phyloP scores from a whole-genome alignment of 1,140 invertebrate genomes.

The Octopus bimaculoides region DNA sequence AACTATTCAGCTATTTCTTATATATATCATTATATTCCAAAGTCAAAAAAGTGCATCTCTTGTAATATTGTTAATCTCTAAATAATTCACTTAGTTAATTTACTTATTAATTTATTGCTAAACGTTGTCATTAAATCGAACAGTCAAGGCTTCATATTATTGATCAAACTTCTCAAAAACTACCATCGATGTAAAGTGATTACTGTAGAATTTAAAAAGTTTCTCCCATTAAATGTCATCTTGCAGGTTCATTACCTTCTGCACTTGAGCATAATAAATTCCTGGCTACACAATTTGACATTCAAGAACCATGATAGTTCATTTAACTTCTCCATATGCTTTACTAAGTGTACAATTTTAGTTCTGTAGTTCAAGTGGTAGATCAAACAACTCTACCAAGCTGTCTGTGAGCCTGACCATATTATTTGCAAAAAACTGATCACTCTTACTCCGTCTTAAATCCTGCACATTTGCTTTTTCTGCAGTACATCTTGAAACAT shows the following conservation, averaged over 20 bases:
- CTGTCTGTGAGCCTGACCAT: background rate
- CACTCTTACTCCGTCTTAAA: background rate
- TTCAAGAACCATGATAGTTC: conserved; percentile 11
- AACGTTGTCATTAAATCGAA: background rate
- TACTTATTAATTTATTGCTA: background rate
- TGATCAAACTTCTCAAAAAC: conserved; percentile 3
- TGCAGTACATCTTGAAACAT: background rate
- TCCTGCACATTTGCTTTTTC: background rate
- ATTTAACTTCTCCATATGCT: conserved; percentile 2
- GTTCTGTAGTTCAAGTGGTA: conserved; percentile 7
- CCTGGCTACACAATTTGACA: conserved; percentile 6
- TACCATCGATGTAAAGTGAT: background rate
- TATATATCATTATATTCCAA: background rate
- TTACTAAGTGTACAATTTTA: conserved; percentile 12
- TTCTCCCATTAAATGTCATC: background rate
- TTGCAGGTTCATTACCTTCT: background rate
- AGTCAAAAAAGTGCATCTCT: background rate
- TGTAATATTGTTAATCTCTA: conserved; percentile 5
- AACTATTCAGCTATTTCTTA: background rate
- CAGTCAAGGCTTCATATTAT: background rate
- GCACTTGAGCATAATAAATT: background rate
- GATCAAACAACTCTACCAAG: background rate
- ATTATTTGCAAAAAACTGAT: background rate
- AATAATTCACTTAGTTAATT: background rate
- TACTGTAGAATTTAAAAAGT: background rate